Base-by-base conservation (phyloP, 2,888 invertebrate species). In the Lycocerus yunnanus region DNA sequence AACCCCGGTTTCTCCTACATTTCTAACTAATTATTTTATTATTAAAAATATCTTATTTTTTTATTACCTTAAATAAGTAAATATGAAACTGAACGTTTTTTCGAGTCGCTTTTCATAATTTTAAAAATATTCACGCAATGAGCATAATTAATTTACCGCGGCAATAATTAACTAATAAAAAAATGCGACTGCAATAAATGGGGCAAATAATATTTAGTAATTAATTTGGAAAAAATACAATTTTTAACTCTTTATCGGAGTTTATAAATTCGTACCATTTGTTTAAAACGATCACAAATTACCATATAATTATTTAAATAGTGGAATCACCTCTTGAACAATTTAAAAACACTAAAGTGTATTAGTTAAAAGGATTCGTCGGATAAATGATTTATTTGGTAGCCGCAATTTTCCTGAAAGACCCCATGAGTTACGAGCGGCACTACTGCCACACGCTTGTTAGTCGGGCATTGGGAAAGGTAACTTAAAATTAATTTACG, bases 401-500 rank as follows among this genome's bases (percentile, higher is more conserved):
- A 76, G 73, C 73, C 71, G 71, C 63, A 71, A 72, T 71, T 70
- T 67, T 69, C 72, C 67, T 72, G 67, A 69, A 69, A 68, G 76
- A 68, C 73, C 61, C 72, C 70, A 70, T 72, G 72, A 73, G 71
- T 76, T 74, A 78, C 77, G 76, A 77, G 74, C 74, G 71, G 73
- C 73, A 73, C 70, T 71, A 71, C 76, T 73, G 73, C 71, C 74
- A 74, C 78, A 78, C 77, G 78, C 77, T 77, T 78, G 77, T 78
- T 78, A 78, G 74, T 67, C 69, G 70, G 74, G 73, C 75, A 76
- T 78, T 78, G 78, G 77, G 75, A 78, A 75, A 74, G 76, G 76
- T 78, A 78, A 78, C 74, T 75, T 76, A 65, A 78, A 78, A 78
- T 78, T 78, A 78, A 78, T 78, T 76, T 77, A 78, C 74, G 71